Evolutionary conservation across 2,888 invertebrate species (phyloP), one percentile per base, ranked within the genome.

Genomic region (Charanyca ferruginea): DNA sequence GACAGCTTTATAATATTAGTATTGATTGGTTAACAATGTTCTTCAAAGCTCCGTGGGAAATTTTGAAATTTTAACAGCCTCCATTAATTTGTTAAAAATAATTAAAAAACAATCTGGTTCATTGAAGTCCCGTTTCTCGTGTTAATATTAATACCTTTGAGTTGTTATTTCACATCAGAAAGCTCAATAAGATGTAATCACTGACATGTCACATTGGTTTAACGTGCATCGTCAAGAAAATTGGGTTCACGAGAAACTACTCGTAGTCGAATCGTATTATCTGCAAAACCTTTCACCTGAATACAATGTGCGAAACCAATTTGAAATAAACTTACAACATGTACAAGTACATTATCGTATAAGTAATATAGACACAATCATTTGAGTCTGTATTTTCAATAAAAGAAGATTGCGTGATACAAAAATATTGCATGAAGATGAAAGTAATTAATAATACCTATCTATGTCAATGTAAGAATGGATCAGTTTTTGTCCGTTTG

Each of bases 211-310:
- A 74, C 66, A 72, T 72, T 62, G 52, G 38, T 59, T 81, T 79
- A 65, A 79, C 49, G 71, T 66, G 58, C 64, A 79, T 65, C 58
- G 72, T 71, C 59, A 70, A 79, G 71, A 71, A 77, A 71, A 79
- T 66, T 73, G 71, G 73, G 47, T 74, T 69, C 57, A 65, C 57
- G 52, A 62, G 67, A 73, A 80, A 71, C 72, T 79, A 77, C 18
- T 66, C 77, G 48, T 22, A 35, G 70, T 62, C 65, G 72, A 70
- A 78, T 74, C 62, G 64, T 74, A 68, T 79, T 71, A 63, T 71
- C 42, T 62, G 48, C 45, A 41, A 54, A 58, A 45, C 42, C 47
- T 68, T 71, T 74, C 63, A 73, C 58, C 65, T 73, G 68, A 73
- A 77, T 35, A 71, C 58, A 67, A 72, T 66, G 59, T 60, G 45